Base-by-base conservation (phyloP, 2,797 vertebrate species). In the Sebastes nivosus region DNA sequence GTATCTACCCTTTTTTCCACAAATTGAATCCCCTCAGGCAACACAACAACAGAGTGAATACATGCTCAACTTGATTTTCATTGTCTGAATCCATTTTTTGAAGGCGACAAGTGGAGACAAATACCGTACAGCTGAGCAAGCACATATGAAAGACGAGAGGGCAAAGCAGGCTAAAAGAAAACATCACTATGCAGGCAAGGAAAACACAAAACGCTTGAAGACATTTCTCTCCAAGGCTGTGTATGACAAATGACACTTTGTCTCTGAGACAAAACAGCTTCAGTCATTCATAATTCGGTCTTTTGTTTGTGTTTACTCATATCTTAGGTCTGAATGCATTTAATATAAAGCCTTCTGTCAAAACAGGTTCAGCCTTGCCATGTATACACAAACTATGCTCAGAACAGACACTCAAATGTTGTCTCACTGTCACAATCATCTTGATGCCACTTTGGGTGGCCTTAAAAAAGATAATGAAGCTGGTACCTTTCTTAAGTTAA, bases 1-100 rank as follows among this genome's bases (percentile, higher is more conserved):
- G 9, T 22, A 6, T 30, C 7, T 22, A 12, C 29, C 18, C 34
- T 27, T 58, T 65, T 29, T 29, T 29, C 66, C 57, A 60, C 20
- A 83, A 71, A 76, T 55, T 61, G 52, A 75, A 81, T 84, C 80
- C 58, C 72, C 63, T 75, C 68, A 58, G 59, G 69, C 72, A 73
- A 46, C 66, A 61, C 13, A 22, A 81, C 52, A 67, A n/a, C 68
- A 50, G 60, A 71, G 32, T 42, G 75, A 63, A 78, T 55, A 64
- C 57, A 60, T 36, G 70, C 69, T 71, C 57, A 50, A 46, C 63
- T 72, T 54, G 52, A 68, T 82, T 79, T 84, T 71, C 52, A 64
- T 67, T 38, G 65, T 20, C n/a, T 73, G 68, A 46, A 75, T 64
- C 65, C n/a, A 55, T 59, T 74, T 63, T 71, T 80, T 67, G 18